Evolutionary conservation across 2,113 vertebrate species (phyloP).

Genomic region (Petroica traversi): DNA sequence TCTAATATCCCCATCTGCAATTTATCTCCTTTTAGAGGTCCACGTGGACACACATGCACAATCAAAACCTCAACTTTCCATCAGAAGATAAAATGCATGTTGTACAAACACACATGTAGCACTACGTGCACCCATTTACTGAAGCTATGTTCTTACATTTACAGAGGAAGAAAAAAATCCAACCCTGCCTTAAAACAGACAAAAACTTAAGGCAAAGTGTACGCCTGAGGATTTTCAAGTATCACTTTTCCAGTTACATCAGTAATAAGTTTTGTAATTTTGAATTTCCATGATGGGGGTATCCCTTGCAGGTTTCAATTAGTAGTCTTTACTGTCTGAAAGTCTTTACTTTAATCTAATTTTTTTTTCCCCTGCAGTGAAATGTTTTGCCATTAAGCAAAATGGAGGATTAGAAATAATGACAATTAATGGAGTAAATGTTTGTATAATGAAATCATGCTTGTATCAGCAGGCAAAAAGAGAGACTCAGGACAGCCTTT

Average conservation of each 20-base stretch:
- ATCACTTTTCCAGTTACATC: not conserved
- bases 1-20: not conserved
- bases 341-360: conserved; percentile 48
- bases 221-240: not conserved
- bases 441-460: conserved; percentile 55
- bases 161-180: not conserved
- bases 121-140: accelerated
- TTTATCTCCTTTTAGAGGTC: not conserved
- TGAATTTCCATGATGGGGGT: not conserved
- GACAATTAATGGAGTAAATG: conserved; percentile 58
- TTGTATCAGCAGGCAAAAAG: conserved; percentile 8
- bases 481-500: not conserved
- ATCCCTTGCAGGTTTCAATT: conserved; percentile 65
- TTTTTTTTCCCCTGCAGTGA: conserved; percentile 8
- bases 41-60: not conserved
- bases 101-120: not conserved
- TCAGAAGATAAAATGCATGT: not conserved
- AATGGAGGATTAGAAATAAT: conserved; percentile 61
- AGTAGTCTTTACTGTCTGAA: conserved; percentile 13
- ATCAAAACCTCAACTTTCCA: not conserved
- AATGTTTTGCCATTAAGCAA: conserved; percentile 57
- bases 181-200: not conserved
- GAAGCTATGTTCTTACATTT: not conserved
- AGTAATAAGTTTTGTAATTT: not conserved
- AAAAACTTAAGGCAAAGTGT: not conserved